Evolutionary conservation across 2,888 invertebrate species (phyloP).

Genomic region (Empis stercorea): DNA sequence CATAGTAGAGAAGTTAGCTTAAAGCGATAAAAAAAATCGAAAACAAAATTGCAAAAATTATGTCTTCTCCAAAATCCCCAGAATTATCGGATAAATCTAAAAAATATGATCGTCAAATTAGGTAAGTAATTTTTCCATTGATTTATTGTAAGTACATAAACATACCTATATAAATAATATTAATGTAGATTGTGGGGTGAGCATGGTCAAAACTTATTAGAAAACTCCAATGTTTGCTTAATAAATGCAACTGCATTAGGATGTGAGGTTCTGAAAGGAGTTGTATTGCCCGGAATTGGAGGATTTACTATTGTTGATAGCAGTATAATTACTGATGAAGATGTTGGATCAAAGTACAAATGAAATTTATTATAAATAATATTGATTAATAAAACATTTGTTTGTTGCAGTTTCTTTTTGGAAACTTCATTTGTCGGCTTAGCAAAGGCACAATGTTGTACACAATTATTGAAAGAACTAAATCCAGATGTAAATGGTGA

Average conservation of each 20-base stretch:
- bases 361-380: no score
- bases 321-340: slow-evolving; percentile 67
- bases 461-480: slow-evolving; percentile 71
- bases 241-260: slow-evolving; percentile 89
- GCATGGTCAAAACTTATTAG: slow-evolving; percentile 84
- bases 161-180: slow-evolving; percentile 1
- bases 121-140: no score
- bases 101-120: slow-evolving; percentile 65
- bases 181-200: slow-evolving; percentile 94
- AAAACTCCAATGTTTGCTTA: slow-evolving; percentile 80
- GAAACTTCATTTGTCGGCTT: slow-evolving; percentile 68
- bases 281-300: slow-evolving; percentile 89
- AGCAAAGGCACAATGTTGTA: slow-evolving; percentile 72
- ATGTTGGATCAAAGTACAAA: slow-evolving; percentile 81
- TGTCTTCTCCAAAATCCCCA: slow-evolving; percentile 43
- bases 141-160: no score
- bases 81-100: slow-evolving; percentile 56
- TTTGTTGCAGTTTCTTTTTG: slow-evolving; percentile 66
- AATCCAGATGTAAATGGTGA: slow-evolving; percentile 90
- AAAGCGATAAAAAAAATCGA: no score
- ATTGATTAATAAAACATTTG: not conserved
- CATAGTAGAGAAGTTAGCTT: no score
- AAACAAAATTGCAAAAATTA: slow-evolving; percentile 5
- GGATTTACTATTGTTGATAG: slow-evolving; percentile 89
- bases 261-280: slow-evolving; percentile 87